Conservation (phyloP, 2,797 vertebrate species). For the Alca torda region DNA sequence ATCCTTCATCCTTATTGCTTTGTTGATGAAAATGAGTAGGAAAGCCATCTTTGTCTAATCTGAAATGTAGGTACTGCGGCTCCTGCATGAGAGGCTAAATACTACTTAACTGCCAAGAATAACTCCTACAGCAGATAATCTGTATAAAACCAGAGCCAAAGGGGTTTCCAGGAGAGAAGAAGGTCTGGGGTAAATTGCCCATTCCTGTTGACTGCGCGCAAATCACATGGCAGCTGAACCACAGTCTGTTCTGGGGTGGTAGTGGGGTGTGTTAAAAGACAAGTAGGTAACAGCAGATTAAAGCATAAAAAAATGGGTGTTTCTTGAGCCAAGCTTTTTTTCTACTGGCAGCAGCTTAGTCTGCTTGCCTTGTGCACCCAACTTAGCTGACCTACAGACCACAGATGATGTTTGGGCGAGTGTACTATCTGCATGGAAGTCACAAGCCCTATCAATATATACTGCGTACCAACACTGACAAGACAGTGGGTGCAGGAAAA, state of each 20-base stretch:
- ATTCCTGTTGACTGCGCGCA: background rate
- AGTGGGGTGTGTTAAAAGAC: rapidly evolving
- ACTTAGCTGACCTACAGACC: background rate
- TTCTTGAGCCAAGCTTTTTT: background rate
- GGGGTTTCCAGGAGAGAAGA: background rate
- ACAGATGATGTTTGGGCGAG: background rate
- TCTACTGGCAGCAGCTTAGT: background rate
- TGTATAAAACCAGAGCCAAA: background rate
- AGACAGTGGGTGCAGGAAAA: background rate
- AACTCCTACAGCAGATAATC: background rate
- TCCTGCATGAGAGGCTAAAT: background rate
- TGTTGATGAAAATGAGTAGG: background rate
- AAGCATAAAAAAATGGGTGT: background rate
- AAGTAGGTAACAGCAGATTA: background rate
- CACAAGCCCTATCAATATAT: background rate
- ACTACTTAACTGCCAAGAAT: background rate
- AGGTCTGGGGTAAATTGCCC: background rate
- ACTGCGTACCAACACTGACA: background rate
- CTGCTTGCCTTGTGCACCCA: background rate
- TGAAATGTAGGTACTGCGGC: background rate
- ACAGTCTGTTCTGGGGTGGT: background rate
- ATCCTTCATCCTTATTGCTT: background rate
- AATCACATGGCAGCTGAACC: background rate
- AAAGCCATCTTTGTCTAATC: background rate
- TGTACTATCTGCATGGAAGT: background rate